A percentile compares a stretch with the other conserved stretches of the same genome.
phyloP scores from a whole-genome alignment of 1,140 invertebrate species.

The Adoxophyes honmai region DNA sequence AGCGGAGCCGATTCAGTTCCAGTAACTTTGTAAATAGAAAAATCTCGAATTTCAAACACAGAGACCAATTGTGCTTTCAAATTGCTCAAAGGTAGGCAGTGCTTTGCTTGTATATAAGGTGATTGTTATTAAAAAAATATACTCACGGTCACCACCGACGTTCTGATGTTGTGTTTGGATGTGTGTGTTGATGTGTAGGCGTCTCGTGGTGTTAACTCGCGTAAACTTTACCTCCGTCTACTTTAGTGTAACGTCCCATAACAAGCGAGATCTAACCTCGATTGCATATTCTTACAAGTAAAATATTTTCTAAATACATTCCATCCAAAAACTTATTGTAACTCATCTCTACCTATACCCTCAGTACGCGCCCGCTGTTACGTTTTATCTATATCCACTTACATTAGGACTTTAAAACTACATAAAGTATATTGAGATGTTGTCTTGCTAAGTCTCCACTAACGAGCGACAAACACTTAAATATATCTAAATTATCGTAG shows the following conservation, averaged over 20 bases:
- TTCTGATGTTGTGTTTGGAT: conserved; percentile 31
- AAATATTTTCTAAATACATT: neutral
- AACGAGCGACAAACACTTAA: neutral
- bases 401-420: neutral
- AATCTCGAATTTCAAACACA: conserved; percentile 1
- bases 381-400: too few species aligned
- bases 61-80: conserved; percentile 5
- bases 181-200: conserved; percentile 33
- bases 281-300: neutral
- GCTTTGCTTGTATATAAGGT: conserved; percentile 25
- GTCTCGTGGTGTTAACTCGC: conserved; percentile 38
- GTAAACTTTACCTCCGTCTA: neutral
- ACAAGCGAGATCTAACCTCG: too few species aligned
- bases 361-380: too few species aligned
- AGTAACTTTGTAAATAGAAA: neutral
- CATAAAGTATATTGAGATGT: conserved; percentile 23
- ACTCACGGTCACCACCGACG: conserved; percentile 43
- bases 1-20: neutral
- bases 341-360: too few species aligned
- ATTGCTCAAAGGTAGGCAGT: conserved; percentile 21
- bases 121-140: conserved; percentile 29
- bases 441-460: neutral
- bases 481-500: neutral
- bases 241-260: too few species aligned
- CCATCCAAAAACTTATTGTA: neutral